These are phyloP conservation scores for Anthopleura xanthogrammica DNA, from an alignment of 92 coral and sea anemone genomes.

Conservation along the genomic window DNA sequence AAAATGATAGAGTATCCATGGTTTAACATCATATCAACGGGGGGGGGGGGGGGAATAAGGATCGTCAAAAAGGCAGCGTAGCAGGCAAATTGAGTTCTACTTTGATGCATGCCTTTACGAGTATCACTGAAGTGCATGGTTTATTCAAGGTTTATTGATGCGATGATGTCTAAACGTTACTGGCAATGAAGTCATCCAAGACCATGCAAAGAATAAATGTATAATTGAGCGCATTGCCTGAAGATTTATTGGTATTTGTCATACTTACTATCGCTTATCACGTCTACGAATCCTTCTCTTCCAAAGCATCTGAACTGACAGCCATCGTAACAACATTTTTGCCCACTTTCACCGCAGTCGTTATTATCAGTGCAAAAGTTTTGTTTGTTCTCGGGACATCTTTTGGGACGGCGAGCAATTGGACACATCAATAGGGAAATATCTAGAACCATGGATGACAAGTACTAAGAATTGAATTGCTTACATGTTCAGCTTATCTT, in stretches of 20 bases:
- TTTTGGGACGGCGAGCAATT: slow-evolving; percentile 29
- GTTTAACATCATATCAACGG: not conserved
- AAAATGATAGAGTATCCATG: too few species aligned
- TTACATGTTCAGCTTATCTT: not conserved
- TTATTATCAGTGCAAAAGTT: slow-evolving; percentile 43
- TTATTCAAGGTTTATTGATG: too few species aligned
- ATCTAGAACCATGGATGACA: not conserved
- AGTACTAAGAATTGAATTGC: not conserved
- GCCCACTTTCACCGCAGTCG: slow-evolving; percentile 46
- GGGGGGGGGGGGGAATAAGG: not conserved
- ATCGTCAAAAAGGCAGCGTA: not conserved
- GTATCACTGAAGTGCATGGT: too few species aligned
- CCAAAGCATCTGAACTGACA: slow-evolving; percentile 44
- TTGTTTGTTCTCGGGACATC: slow-evolving; percentile 22
- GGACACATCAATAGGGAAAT: slow-evolving; percentile 33
- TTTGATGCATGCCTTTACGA: too few species aligned
- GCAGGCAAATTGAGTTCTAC: not conserved
- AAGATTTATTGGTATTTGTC: not conserved
- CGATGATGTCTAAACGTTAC: too few species aligned
- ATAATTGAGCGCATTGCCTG: too few species aligned
- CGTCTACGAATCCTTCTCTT: slow-evolving; percentile 7
- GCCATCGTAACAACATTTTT: slow-evolving; percentile 72
- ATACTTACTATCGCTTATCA: slow-evolving; percentile 12
- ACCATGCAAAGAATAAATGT: too few species aligned
- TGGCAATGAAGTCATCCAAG: too few species aligned